Evolutionary conservation across 2,797 vertebrate species (phyloP).

Genomic region (Podarcis lilfordi): DNA sequence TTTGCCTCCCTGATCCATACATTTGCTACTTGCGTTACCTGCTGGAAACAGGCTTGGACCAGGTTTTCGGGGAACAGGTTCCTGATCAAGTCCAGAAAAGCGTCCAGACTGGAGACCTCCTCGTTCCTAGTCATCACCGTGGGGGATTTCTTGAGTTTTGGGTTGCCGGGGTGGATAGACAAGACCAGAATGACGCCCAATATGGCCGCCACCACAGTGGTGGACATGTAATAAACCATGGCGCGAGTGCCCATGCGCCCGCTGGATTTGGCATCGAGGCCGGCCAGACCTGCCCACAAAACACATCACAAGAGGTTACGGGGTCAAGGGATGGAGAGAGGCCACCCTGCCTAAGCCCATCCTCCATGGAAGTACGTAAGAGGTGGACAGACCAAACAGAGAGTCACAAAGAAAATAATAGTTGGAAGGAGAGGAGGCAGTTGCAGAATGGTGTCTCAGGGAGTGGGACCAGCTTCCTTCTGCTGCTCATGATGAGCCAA

Average conservation of each 20-base stretch:
- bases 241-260: slow-evolving; percentile 86
- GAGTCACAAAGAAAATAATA: background rate
- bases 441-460: background rate
- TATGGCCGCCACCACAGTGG: slow-evolving; percentile 83
- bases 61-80: slow-evolving; percentile 88
- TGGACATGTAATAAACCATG: slow-evolving; percentile 88
- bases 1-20: background rate
- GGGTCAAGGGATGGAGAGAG: background rate
- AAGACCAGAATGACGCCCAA: slow-evolving; percentile 86
- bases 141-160: slow-evolving; percentile 74
- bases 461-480: no score
- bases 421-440: background rate
- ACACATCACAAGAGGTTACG: background rate
- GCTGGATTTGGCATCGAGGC: slow-evolving; percentile 84
- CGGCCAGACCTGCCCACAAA: slow-evolving; percentile 77
- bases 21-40: slow-evolving; percentile 72
- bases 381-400: no score
- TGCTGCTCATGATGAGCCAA: no score
- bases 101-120: slow-evolving; percentile 86
- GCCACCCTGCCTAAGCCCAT: background rate
- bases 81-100: slow-evolving; percentile 85
- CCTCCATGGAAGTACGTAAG: background rate
- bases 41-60: slow-evolving; percentile 86
- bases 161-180: slow-evolving; percentile 85
- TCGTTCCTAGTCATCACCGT: slow-evolving; percentile 66